A percentile compares a stretch with the other conserved stretches of the same genome.
Evolutionary conservation across 2,113 vertebrate genomes (phyloP).

Genomic region (Embiotoca jacksoni): DNA sequence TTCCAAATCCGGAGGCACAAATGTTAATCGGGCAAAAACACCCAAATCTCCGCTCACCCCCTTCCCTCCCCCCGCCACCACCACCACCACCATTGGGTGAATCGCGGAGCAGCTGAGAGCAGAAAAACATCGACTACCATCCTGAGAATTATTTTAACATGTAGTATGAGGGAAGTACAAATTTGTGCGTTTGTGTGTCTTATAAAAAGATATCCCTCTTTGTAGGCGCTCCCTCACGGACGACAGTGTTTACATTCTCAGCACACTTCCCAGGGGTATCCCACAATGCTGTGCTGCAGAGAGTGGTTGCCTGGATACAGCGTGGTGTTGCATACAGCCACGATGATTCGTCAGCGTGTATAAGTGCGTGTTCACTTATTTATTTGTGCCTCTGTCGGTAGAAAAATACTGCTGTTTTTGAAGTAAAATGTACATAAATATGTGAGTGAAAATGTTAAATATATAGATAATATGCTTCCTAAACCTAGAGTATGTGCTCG

Average conservation of each 20-base stretch:
- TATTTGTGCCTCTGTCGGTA: neutral
- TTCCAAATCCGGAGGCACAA: constrained; percentile 27
- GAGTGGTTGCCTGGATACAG: constrained; percentile 79
- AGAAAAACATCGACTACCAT: constrained; percentile 25
- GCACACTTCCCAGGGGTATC: constrained; percentile 84
- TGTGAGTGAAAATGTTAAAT: neutral
- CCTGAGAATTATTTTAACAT: neutral
- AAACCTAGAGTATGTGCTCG: neutral
- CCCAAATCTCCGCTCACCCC: neutral
- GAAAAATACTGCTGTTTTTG: neutral
- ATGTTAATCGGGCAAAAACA: constrained; percentile 61
- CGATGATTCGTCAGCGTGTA: constrained; percentile 6
- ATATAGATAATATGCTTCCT: neutral
- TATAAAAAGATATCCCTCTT: constrained; percentile 47
- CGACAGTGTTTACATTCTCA: constrained; percentile 79
- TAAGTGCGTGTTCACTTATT: neutral
- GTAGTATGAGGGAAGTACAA: neutral
- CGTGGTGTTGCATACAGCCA: constrained; percentile 47
- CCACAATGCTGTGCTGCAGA: constrained; percentile 83
- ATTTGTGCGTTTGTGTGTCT: neutral
- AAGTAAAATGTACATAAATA: neutral
- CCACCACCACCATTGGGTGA: constrained; percentile 43
- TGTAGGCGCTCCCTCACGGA: constrained; percentile 59
- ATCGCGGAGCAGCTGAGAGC: constrained; percentile 55
- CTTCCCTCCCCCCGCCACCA: constrained; percentile 29